Conservation (phyloP, 2,113 vertebrate species). For the Hypanus sabinus region DNA sequence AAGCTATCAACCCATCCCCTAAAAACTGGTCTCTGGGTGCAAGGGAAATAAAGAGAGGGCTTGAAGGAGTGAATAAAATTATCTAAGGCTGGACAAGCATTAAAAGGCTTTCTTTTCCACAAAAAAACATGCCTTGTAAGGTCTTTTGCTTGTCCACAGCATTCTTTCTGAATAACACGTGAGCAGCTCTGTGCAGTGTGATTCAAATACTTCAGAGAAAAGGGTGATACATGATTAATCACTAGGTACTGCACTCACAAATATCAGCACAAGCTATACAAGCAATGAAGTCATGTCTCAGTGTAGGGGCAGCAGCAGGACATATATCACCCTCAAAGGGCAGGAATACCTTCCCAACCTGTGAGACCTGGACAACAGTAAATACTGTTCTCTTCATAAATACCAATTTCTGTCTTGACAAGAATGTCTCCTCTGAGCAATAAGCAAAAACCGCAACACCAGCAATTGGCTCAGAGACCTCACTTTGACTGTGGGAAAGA, state of each 20-base stretch:
- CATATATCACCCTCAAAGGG: constrained; percentile 69
- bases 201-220: constrained; percentile 69
- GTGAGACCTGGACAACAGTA: constrained; percentile 43
- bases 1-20: constrained; percentile 91
- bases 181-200: constrained; percentile 62
- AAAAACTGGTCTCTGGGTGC: constrained; percentile 92
- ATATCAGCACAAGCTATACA: constrained; percentile 76
- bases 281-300: constrained; percentile 78
- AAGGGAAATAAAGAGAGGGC: constrained; percentile 84
- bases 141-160: constrained; percentile 73
- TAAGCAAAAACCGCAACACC: not conserved
- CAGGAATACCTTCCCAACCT: constrained; percentile 68
- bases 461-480: not conserved
- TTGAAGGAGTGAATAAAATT: constrained; percentile 96
- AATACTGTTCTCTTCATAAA: constrained; percentile 34
- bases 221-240: constrained; percentile 77
- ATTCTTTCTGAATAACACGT: constrained; percentile 60
- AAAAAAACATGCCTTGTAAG: constrained; percentile 73
- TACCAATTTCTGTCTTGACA: constrained; percentile 25
- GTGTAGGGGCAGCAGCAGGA: constrained; percentile 64
- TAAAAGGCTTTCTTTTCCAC: constrained; percentile 86
- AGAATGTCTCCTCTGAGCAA: constrained; percentile 29
- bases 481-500: constrained; percentile 19
- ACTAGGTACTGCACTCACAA: constrained; percentile 70
- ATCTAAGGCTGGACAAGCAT: constrained; percentile 98